A percentile compares a stretch with the other conserved stretches of the same genome.
phyloP scores from a whole-genome alignment of 1,140 invertebrate genomes.

The Drosophila sp. region DNA sequence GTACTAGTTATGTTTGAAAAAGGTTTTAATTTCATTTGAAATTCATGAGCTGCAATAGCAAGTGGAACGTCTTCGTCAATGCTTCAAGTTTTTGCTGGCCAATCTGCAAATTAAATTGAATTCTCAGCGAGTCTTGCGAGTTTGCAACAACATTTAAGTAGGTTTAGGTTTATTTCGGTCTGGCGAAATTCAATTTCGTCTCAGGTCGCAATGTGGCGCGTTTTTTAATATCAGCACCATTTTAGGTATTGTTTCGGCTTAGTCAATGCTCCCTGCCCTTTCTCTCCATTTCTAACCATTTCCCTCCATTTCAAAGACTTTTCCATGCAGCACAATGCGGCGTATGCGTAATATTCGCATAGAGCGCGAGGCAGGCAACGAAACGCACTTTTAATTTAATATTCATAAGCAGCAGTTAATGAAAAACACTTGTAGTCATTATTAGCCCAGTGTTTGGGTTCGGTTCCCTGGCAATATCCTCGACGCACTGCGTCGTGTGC shows the following conservation, averaged over 20 bases:
- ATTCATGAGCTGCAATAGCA: slow-evolving; percentile 71
- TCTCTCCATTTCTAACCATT: neutral
- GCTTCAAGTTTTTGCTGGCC: slow-evolving; percentile 34
- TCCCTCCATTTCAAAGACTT: slow-evolving; percentile 13
- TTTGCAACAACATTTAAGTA: slow-evolving; percentile 39
- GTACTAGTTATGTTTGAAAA: slow-evolving; percentile 56
- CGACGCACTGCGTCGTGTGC: slow-evolving; percentile 33
- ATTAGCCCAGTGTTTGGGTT: slow-evolving; percentile 16
- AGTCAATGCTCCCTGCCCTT: neutral
- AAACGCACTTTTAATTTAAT: slow-evolving; percentile 74
- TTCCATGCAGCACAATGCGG: slow-evolving; percentile 30
- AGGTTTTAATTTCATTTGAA: slow-evolving; percentile 75
- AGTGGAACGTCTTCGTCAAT: slow-evolving; percentile 20
- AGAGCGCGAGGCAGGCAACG: neutral
- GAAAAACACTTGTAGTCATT: slow-evolving; percentile 76
- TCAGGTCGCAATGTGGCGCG: slow-evolving; percentile 23
- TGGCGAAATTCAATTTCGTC: slow-evolving; percentile 66
- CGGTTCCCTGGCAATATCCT: neutral
- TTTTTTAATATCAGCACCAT: slow-evolving; percentile 57
- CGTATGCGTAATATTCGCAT: slow-evolving; percentile 40
- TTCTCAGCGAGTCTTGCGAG: slow-evolving; percentile 29
- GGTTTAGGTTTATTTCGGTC: slow-evolving; percentile 59
- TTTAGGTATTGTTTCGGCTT: slow-evolving; percentile 53
- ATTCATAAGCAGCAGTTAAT: slow-evolving; percentile 82
- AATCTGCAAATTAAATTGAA: slow-evolving; percentile 61